Conservation (phyloP, 2,797 vertebrate species). For the Malurus leucopterus region DNA sequence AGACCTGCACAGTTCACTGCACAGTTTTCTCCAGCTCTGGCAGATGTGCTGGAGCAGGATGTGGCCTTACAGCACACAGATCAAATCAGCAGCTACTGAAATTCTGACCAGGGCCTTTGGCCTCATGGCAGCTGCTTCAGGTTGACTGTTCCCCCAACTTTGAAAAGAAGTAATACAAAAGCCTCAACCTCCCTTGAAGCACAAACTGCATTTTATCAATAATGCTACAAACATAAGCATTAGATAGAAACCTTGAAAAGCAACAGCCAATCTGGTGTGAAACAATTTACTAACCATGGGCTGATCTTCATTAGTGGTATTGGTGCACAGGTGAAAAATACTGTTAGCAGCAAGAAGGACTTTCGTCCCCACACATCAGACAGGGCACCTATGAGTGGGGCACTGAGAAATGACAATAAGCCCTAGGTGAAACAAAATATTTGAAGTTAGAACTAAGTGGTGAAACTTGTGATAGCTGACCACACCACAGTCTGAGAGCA, state of each 20-base stretch:
- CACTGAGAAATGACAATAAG: slow-evolving; percentile 84
- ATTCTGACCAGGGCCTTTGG: not conserved
- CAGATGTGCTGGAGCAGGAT: not conserved
- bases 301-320: slow-evolving; percentile 89
- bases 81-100: not conserved
- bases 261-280: not conserved
- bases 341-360: slow-evolving; percentile 85
- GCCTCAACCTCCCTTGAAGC: not conserved
- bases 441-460: not conserved
- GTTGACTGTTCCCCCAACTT: not conserved
- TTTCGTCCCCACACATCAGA: slow-evolving; percentile 88
- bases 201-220: not conserved
- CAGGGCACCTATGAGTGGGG: slow-evolving; percentile 84
- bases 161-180: not conserved
- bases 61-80: not conserved
- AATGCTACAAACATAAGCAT: not conserved
- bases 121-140: not conserved
- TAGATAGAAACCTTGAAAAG: not conserved
- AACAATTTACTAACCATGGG: slow-evolving; percentile 75
- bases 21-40: not conserved
- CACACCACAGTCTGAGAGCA: not conserved
- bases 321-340: slow-evolving; percentile 87
- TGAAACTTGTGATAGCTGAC: accelerated
- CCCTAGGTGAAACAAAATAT: slow-evolving; percentile 66
- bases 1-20: not conserved